These are phyloP conservation scores for Zoanthus sansibaricus DNA, from an alignment of 92 coral and sea anemone genomes.

Conservation along the genomic window DNA sequence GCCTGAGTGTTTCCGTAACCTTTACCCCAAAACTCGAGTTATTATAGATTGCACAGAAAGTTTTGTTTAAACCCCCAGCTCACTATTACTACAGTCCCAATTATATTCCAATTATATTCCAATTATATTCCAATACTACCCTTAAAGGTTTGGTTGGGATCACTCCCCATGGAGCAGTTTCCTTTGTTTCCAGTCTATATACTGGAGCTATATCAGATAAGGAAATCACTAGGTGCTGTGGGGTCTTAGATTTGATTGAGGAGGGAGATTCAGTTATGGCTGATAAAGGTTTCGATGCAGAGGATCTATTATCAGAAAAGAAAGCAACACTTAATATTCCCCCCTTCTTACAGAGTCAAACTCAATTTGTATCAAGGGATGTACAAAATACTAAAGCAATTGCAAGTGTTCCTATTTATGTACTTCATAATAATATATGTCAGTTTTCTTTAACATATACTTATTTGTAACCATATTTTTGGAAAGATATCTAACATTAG, in stretches of 20 bases:
- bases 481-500: slow-evolving; percentile 52
- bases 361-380: slow-evolving; percentile 55
- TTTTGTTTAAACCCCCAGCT: no score
- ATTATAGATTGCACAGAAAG: no score
- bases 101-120: slow-evolving; percentile 76
- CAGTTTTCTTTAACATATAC: slow-evolving; percentile 37
- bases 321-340: slow-evolving; percentile 66
- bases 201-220: slow-evolving; percentile 61
- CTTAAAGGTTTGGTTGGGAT: slow-evolving; percentile 68
- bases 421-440: slow-evolving; percentile 55
- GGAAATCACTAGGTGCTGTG: slow-evolving; percentile 73
- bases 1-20: no score
- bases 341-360: slow-evolving; percentile 60
- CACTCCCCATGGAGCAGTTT: slow-evolving; percentile 65
- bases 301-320: slow-evolving; percentile 40
- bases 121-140: slow-evolving; percentile 72
- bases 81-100: slow-evolving; percentile 52
- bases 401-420: slow-evolving; percentile 66
- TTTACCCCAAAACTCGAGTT: no score
- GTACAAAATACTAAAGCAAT: slow-evolving; percentile 59
- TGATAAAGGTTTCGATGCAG: slow-evolving; percentile 65
- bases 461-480: slow-evolving; percentile 32
- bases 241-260: slow-evolving; percentile 56
- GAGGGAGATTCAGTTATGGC: slow-evolving; percentile 67
- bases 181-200: slow-evolving; percentile 66